Evolutionary conservation across 2,113 vertebrate species (phyloP).

Genomic region (Microcebus griseorufus): DNA sequence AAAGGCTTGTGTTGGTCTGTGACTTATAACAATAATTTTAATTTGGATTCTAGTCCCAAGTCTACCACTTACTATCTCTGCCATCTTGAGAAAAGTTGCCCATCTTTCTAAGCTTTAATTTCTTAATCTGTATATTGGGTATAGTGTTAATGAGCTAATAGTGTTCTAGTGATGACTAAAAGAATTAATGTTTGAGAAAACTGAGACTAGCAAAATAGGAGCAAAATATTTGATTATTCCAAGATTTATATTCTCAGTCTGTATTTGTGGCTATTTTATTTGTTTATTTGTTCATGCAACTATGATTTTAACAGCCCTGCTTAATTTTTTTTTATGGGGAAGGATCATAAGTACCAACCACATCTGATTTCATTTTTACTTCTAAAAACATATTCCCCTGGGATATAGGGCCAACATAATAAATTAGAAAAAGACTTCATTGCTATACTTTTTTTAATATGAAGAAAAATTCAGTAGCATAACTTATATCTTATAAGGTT

Average conservation of each 20-base stretch:
- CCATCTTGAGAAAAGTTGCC: background rate
- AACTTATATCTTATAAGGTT: background rate
- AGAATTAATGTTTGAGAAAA: background rate
- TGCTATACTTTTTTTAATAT: background rate
- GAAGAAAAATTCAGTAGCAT: background rate
- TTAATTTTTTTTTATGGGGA: background rate
- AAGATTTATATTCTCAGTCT: background rate
- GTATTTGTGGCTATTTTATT: background rate
- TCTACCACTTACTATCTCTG: background rate
- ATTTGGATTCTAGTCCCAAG: background rate
- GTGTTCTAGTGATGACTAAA: background rate
- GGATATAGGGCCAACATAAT: background rate
- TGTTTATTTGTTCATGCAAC: background rate
- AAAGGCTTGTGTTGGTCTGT: background rate
- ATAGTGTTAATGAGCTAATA: background rate
- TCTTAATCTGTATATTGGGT: background rate
- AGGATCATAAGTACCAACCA: background rate
- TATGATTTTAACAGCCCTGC: background rate
- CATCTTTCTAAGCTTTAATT: background rate
- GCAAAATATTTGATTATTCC: background rate
- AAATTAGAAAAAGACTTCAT: background rate
- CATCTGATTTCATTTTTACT: background rate
- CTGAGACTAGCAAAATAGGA: background rate
- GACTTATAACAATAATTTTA: background rate
- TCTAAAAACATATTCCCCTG: background rate